phyloP scores from a whole-genome alignment of 2,113 vertebrate species.

The Heterochromis multidens region DNA sequence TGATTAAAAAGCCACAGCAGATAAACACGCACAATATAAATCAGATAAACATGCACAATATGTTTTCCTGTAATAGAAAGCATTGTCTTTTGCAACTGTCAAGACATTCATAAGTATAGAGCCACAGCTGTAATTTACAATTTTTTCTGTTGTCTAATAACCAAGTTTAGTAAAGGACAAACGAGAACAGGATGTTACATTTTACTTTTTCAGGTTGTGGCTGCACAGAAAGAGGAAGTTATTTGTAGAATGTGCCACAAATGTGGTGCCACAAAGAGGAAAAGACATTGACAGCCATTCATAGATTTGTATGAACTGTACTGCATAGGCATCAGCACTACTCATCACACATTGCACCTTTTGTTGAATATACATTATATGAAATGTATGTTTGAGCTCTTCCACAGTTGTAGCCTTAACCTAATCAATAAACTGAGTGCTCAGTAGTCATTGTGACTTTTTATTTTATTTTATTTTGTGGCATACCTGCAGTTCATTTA shows the following conservation, averaged over 20 bases:
- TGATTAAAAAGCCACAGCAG: background rate
- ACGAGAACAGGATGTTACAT: background rate
- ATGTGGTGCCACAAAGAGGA: background rate
- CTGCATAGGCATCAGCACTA: background rate
- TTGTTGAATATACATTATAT: background rate
- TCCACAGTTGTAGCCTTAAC: background rate
- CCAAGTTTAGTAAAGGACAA: background rate
- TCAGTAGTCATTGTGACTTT: background rate
- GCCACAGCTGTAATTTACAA: background rate
- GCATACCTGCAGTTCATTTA: background rate
- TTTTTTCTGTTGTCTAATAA: background rate
- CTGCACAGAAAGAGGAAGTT: background rate
- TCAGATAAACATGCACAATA: background rate
- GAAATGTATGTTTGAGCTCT: background rate
- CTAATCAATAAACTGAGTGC: constrained; percentile 5
- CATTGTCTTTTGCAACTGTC: background rate
- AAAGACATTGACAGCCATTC: background rate
- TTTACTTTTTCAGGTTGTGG: background rate
- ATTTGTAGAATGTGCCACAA: background rate
- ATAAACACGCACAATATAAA: constrained; percentile 34
- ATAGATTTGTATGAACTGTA: background rate
- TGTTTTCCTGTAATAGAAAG: background rate
- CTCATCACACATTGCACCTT: background rate
- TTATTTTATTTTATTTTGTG: background rate
- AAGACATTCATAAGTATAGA: background rate